These are phyloP conservation scores for Echiichthys vipera DNA, from an alignment of 2,797 vertebrate genomes.

Conservation along the genomic window DNA sequence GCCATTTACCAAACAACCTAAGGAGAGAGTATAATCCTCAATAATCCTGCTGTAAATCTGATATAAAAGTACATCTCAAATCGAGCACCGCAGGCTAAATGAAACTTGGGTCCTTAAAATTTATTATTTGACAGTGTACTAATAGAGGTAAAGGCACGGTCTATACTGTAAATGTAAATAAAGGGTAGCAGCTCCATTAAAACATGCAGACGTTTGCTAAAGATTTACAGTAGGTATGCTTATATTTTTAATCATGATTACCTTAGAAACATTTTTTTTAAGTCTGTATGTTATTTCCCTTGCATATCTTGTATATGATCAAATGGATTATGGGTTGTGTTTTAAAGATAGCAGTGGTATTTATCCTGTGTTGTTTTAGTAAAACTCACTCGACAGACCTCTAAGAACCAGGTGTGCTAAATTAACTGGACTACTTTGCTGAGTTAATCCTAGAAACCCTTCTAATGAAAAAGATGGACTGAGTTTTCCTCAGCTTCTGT, in stretches of 20 bases:
- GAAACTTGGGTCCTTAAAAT: not conserved
- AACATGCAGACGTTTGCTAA: not conserved
- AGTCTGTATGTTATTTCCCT: not conserved
- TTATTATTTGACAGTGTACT: not conserved
- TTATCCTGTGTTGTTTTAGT: not conserved
- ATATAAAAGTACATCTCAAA: not conserved
- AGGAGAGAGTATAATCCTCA: constrained; percentile 8
- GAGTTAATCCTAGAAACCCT: not conserved
- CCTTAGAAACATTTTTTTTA: not conserved
- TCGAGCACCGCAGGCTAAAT: not conserved
- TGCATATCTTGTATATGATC: not conserved
- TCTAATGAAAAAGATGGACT: not conserved
- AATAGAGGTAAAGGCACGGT: not conserved
- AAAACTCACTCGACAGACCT: not conserved
- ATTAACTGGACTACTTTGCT: not conserved
- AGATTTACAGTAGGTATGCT: not conserved
- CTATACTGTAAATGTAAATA: not conserved
- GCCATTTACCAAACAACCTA: constrained; percentile 23
- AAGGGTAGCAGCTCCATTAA: not conserved
- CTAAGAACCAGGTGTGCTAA: not conserved
- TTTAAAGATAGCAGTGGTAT: not conserved
- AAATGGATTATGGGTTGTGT: not conserved
- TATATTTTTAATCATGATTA: not conserved
- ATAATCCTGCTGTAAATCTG: constrained; percentile 9
- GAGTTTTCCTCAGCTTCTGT: not conserved